Conservation (phyloP, 2,797 vertebrate species). For the Bryconaethiops microstoma region DNA sequence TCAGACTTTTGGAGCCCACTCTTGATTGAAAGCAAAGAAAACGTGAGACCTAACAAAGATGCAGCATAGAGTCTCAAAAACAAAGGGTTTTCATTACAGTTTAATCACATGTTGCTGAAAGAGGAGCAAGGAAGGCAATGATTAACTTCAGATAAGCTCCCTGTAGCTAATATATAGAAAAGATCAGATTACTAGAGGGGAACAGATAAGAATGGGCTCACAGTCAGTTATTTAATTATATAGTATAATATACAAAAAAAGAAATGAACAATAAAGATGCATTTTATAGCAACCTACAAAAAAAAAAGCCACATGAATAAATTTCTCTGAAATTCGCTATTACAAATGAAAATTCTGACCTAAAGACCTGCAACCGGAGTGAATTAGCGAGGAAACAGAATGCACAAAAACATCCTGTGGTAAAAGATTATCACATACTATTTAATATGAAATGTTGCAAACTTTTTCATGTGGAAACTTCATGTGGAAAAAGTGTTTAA, state of each 20-base stretch:
- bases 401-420: neutral
- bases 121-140: neutral
- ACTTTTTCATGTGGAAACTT: neutral
- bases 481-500: neutral
- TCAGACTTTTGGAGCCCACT: no score
- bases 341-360: neutral
- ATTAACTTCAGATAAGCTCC: neutral
- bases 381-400: neutral
- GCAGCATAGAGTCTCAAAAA: no score
- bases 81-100: neutral
- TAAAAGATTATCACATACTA: neutral
- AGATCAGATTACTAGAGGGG: neutral
- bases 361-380: neutral
- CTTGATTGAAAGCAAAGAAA: no score
- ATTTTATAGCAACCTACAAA: constrained; percentile 1
- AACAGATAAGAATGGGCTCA: neutral
- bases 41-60: no score
- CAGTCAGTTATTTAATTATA: neutral
- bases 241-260: neutral
- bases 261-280: neutral
- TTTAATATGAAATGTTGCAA: neutral
- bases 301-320: neutral
- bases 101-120: neutral
- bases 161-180: neutral
- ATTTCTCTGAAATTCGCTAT: no score